A percentile compares a stretch with the other conserved stretches of the same genome.
Conservation (phyloP, 2,888 invertebrate genomes). For the Conops quadrifasciatus region DNA sequence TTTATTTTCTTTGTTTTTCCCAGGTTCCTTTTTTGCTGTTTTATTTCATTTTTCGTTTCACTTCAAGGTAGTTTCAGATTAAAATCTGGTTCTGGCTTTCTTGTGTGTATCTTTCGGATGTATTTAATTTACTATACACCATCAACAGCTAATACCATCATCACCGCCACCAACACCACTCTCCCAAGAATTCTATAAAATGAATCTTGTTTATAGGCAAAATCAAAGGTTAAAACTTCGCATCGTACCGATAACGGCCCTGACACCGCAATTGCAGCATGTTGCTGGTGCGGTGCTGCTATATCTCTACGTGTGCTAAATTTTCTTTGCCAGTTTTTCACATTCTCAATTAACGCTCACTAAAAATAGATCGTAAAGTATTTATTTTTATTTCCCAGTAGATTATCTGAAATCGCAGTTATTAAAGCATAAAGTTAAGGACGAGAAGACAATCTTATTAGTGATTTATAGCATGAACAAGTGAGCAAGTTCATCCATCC, state of each 20-base stretch:
- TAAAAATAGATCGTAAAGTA: neutral
- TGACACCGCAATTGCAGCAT: neutral
- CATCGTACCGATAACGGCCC: neutral
- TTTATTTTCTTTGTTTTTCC: neutral
- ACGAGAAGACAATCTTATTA: no score
- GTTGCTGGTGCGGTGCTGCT: neutral
- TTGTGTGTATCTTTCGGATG: conserved; percentile 2
- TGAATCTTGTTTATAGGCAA: conserved; percentile 26
- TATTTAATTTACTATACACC: neutral
- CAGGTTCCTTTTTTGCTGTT: no score
- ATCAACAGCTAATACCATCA: neutral
- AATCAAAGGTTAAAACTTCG: conserved; percentile 14
- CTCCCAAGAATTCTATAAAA: neutral
- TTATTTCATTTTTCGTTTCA: neutral
- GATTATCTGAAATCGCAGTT: no score
- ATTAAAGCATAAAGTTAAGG: neutral
- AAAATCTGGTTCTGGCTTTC: conserved; percentile 15
- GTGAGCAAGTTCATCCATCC: no score
- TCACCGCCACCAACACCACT: neutral
- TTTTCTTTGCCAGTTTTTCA: neutral
- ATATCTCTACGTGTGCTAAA: neutral
- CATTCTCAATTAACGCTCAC: neutral
- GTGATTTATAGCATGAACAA: no score
- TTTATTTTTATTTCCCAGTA: conserved; percentile 14
- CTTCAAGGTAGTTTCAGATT: conserved; percentile 12